A percentile compares a stretch with the other conserved stretches of the same genome.
Evolutionary conservation across 2,113 vertebrate genomes (phyloP).

Genomic region (Podarcis raffonei): DNA sequence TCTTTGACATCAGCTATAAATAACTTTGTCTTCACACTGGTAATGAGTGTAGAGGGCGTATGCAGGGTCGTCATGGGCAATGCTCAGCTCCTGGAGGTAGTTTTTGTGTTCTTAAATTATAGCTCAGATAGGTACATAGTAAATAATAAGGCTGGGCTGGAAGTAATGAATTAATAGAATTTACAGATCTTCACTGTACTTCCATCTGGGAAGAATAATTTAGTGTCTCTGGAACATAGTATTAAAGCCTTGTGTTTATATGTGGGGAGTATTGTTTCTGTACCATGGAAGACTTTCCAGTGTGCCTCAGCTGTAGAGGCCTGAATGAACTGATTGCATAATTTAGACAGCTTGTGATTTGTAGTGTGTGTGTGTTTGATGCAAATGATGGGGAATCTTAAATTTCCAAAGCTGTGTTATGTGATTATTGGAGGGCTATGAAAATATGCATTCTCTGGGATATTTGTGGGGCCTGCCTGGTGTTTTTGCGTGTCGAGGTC

Average conservation of each 20-base stretch:
- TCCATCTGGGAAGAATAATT: background rate
- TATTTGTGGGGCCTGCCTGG: too few species aligned
- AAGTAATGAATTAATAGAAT: slow-evolving; percentile 7
- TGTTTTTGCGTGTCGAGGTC: too few species aligned
- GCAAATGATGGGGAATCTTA: background rate
- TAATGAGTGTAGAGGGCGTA: background rate
- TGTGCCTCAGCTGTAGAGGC: background rate
- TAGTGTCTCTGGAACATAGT: background rate
- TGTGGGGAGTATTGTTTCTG: too few species aligned
- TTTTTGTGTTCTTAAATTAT: background rate
- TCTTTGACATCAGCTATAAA: background rate
- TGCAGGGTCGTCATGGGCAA: background rate
- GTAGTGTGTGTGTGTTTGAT: background rate
- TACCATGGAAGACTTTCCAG: background rate
- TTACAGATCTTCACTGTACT: slow-evolving; percentile 1
- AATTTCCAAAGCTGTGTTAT: background rate
- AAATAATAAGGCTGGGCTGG: background rate
- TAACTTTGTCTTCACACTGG: background rate
- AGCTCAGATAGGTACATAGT: background rate
- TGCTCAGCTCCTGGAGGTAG: background rate
- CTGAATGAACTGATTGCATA: background rate
- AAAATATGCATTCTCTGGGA: background rate
- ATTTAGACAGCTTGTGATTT: background rate
- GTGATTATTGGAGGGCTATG: background rate
- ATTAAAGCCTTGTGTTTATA: background rate